A percentile compares a stretch with the other conserved stretches of the same genome.
Evolutionary conservation across 2,888 invertebrate genomes (phyloP).

Genomic region (Craniophora ligustri): DNA sequence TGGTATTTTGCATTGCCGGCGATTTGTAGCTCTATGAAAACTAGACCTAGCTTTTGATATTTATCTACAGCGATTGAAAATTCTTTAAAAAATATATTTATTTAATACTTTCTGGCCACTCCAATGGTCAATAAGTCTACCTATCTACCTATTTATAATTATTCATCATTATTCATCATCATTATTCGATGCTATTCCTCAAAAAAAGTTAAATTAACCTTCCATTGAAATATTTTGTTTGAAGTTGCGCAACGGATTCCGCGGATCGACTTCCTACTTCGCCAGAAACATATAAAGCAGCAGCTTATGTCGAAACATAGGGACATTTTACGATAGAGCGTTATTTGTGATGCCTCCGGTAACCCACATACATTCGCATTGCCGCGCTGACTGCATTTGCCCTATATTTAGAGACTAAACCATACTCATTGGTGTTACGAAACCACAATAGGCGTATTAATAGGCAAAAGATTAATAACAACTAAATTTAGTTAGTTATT

Average conservation of each 20-base stretch:
- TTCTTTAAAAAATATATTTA: too few species aligned
- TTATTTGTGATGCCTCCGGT: conserved; percentile 74
- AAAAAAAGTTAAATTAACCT: conserved; percentile 7
- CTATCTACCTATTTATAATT: too few species aligned
- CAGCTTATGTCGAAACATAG: conserved; percentile 71
- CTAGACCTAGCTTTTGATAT: too few species aligned
- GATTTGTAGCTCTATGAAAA: too few species aligned
- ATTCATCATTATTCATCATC: not conserved
- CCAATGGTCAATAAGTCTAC: too few species aligned
- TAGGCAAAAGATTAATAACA: conserved; percentile 15
- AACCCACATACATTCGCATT: conserved; percentile 82
- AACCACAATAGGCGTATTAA: conserved; percentile 55
- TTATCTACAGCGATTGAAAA: too few species aligned
- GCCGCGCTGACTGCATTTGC: conserved; percentile 69
- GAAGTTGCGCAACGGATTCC: conserved; percentile 38
- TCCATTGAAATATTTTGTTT: conserved; percentile 11
- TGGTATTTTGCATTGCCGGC: too few species aligned
- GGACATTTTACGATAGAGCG: conserved; percentile 70
- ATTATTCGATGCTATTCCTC: not conserved
- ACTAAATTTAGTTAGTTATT: not conserved
- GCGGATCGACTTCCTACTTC: conserved; percentile 43
- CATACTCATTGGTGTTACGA: conserved; percentile 72
- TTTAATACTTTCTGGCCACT: too few species aligned
- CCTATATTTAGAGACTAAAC: conserved; percentile 80
- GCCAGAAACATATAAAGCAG: conserved; percentile 42